Evolutionary conservation across 2,113 vertebrate species (phyloP).

Genomic region (Gorilla gorilla): DNA sequence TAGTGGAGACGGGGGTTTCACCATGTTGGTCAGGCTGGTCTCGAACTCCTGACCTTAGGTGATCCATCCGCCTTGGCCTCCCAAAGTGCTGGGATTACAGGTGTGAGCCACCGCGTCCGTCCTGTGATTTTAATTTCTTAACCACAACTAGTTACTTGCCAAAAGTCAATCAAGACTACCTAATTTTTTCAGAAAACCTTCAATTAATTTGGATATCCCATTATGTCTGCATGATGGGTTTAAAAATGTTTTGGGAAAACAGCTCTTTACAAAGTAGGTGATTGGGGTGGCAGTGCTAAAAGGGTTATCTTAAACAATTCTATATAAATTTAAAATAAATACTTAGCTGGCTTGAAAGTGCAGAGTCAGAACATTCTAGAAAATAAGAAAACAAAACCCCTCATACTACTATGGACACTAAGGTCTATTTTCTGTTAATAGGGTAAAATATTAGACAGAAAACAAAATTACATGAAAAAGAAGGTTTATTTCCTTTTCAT

Average conservation of each 20-base stretch:
- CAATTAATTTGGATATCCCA: not conserved
- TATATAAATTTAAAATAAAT: not conserved
- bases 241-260: not conserved
- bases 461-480: not conserved
- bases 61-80: too few species aligned
- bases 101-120: too few species aligned
- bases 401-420: not conserved
- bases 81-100: too few species aligned
- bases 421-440: not conserved
- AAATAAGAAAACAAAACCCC: not conserved
- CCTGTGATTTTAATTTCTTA: conserved; percentile 33
- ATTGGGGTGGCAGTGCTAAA: not conserved
- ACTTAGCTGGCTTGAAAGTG: not conserved
- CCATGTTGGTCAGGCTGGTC: too few species aligned
- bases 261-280: not conserved
- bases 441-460: not conserved
- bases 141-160: not conserved
- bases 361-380: not conserved
- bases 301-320: not conserved
- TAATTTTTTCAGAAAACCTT: not conserved
- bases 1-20: too few species aligned
- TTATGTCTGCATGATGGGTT: not conserved
- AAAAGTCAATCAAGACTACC: not conserved
- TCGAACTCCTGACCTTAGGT: too few species aligned
- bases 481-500: not conserved